Evolutionary conservation across 2,797 vertebrate genomes (phyloP), one percentile per base, ranked within the genome.

Genomic region (Amazona finschi): DNA sequence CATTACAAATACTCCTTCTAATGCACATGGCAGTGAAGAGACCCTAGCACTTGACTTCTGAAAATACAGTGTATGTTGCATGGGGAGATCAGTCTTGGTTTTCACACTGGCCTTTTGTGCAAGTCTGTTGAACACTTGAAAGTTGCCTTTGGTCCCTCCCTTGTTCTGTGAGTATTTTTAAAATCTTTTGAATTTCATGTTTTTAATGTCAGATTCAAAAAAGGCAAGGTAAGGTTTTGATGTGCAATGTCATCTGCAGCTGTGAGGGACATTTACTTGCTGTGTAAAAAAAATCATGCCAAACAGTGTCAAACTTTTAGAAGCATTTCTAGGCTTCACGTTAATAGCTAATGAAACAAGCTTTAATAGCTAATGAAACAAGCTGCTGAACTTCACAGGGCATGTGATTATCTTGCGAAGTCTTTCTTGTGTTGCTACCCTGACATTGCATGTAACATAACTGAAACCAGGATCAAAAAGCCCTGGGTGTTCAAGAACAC

Each of bases 1-100:
- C 60, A 91, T 95, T 96, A 94, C 79, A 97, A 96, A 97, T 83
- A 89, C 70, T 80, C 58, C 20, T 91, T 43, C 95, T 85, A 92
- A 95, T 92, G 90, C 86, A 92, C 78, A 96, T 78, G 87, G 91
- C 95, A 90, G 80, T 57, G 90, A 81, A 94, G 89, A 88, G 87
- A 88, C 52, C 27, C n/a, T 74, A 96, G 67, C 91, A 93, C 96
- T 97, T 97, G 92, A 95, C 94, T 97, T 97, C 78, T 91, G 95
- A 94, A 97, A 97, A 96, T 93, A 95, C 15, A 94, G 85, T 46
- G 41, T 79, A 61, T 85, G 67, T 87, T 92, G 70, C 71, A 87
- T 81, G 52, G 74, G 75, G 92, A 87, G 60, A 87, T 93, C 84
- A 89, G 71, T 72, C 90, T 93, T 86, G 47, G 28, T 86, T 95